Base-by-base conservation (phyloP, 92 coral and sea anemone species). In the Epizoanthus fatuus region DNA sequence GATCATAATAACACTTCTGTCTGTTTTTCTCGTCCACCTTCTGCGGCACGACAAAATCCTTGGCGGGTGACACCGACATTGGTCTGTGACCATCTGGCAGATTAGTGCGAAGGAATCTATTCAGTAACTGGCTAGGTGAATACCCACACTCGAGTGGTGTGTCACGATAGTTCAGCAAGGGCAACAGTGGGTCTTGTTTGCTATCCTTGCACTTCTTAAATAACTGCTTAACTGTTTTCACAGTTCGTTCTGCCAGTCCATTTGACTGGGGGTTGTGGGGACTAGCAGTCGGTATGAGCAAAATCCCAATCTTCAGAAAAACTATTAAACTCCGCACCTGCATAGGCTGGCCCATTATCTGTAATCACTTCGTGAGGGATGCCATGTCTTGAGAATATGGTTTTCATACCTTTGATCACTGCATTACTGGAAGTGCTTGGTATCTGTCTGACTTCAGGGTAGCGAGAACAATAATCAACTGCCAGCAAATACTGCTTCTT, bases 311-410 rank as follows among this genome's bases (percentile, higher is more conserved):
- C 66, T 20, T 60, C 38, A 2, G 66, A 19, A 60, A 60, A 60
- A 6, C 4, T 19, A 0, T 4, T 38, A 60, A 20, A 60, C 66
- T 60, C 66, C 0, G 37, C 66, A 60, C 66, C 22, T 7, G 4
- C 66, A 60, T 20, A 60, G 0, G 66, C 66, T 20, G 66, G 66
- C 2, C 66, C 38, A 5, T 60, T 60, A 5, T 60, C 38, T 2
- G 66, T 2, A 2, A 20, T 20, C 12, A 60, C 38, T 5, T 60
- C 38, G 16, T 60, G 66, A 3, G 74, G 80, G 14, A 70, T 71
- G 3, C 89, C 83, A 42, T 85, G 89, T 39, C 81, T 72, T 40
- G 81, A 14, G 47, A 74, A 74, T 22, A 12, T 17, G 2, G 66
- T 69, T 47, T 84, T 73, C 12, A 14, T 68, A 11, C 65, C 37